These are phyloP conservation scores for Furnarius figulus DNA, from an alignment of 2,113 vertebrate species.

Conservation along the genomic window DNA sequence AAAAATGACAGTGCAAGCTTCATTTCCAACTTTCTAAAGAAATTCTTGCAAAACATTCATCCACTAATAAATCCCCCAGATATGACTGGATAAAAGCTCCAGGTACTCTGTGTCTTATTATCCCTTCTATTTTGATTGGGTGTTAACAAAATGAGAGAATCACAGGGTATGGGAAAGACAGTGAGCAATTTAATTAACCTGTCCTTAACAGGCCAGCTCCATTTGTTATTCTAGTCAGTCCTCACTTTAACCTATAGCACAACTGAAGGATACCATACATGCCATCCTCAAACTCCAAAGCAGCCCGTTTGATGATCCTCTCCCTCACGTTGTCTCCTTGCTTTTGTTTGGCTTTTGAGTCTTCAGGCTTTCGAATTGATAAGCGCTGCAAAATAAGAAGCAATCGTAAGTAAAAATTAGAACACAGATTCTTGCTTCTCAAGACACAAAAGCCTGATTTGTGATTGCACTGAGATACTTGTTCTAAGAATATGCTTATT, in stretches of 20 bases:
- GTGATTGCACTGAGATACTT: not conserved
- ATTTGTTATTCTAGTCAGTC: not conserved
- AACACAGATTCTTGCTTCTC: not conserved
- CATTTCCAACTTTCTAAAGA: not conserved
- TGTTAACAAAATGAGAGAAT: not conserved
- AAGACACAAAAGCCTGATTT: not conserved
- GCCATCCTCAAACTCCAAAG: constrained; percentile 96
- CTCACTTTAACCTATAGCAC: not conserved
- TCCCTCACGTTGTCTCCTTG: constrained; percentile 89
- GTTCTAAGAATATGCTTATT: not conserved
- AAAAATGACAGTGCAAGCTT: not conserved
- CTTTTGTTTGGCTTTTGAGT: constrained; percentile 78
- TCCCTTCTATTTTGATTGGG: not conserved
- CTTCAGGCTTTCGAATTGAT: constrained; percentile 82
- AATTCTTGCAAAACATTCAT: not conserved
- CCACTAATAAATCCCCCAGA: not conserved
- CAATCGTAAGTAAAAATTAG: not conserved
- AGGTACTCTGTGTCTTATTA: not conserved
- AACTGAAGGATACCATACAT: constrained; percentile 97
- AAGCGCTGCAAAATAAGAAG: constrained; percentile 80
- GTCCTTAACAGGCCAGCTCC: not conserved
- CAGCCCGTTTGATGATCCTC: constrained; percentile 92
- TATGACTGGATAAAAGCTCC: not conserved
- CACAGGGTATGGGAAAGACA: not conserved
- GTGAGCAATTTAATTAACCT: not conserved